Percentiles rank a stretch among this genome's conserved stretches.
phyloP scores from a whole-genome alignment of 1,140 invertebrate species.

The Bombus pascuorum region DNA sequence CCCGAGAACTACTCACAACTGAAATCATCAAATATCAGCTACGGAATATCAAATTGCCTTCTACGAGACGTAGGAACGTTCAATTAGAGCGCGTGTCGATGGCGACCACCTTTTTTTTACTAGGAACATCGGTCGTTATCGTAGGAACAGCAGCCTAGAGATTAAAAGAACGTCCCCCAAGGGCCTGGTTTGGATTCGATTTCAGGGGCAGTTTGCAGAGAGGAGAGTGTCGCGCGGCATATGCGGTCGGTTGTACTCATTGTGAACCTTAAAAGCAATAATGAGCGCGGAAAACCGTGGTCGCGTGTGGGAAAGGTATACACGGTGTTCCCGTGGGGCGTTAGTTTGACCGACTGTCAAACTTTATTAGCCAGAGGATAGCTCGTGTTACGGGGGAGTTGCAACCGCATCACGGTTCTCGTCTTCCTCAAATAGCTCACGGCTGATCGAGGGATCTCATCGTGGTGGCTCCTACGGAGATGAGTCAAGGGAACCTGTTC shows the following conservation, averaged over 20 bases:
- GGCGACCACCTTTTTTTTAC: not conserved
- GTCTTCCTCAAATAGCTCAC: constrained; percentile 61
- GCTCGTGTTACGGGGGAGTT: constrained; percentile 60
- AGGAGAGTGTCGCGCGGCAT: constrained; percentile 57
- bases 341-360: constrained; percentile 64
- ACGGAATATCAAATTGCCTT: constrained; percentile 18
- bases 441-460: constrained; percentile 32
- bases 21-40: not conserved
- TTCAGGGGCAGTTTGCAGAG: constrained; percentile 62
- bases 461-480: not conserved
- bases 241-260: constrained; percentile 56
- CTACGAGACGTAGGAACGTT: not conserved
- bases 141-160: constrained; percentile 48
- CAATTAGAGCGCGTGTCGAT: constrained; percentile 14
- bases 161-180: constrained; percentile 62
- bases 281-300: constrained; percentile 63
- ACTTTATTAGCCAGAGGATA: constrained; percentile 64
- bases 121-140: constrained; percentile 30
- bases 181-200: constrained; percentile 68
- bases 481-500: constrained; percentile 57
- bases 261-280: constrained; percentile 68
- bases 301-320: constrained; percentile 74
- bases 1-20: not conserved
- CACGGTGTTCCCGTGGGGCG: constrained; percentile 49
- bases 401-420: constrained; percentile 6